Base-by-base conservation (phyloP, 2,113 vertebrate genomes). In the Cephalopterus ornatus region DNA sequence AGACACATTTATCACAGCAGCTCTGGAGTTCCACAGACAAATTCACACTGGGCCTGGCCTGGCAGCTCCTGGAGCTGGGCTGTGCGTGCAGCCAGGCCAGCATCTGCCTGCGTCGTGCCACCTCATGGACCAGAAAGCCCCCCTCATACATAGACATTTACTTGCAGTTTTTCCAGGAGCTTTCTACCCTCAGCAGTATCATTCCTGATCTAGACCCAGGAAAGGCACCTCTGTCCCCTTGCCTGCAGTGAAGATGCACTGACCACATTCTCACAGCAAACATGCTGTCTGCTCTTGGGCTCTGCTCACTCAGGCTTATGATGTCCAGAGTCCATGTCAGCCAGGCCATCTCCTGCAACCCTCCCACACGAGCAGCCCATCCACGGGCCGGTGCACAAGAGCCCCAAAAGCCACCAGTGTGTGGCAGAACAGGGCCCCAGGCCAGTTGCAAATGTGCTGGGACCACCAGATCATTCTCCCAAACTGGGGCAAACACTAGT, bases 201-300 rank as follows among this genome's bases (percentile, higher is more conserved):
- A 33, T 22, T 44, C 32, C 78, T 41, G 23, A 18, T 22, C 26
- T 19, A 11, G 41, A 44, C 33, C 33, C 7, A 2, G 5, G 24
- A 66, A 39, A 77, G 46, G 9, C 58, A 22, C 7, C 50, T 55
- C 80, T 66, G 0, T 39, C 11, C 9, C 53, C 56, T 42, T 42
- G 30, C 58, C 85, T 53, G 68, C 49, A 44, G 1, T 5, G 33
- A 37, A 18, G 58, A n/a, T 24, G 37, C 32, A 12, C 55, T 4
- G 32, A 33, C 21, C 1, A 0, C 3, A 2, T 1, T 30, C 10
- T 26, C 44, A 58, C 71, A 72, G 30, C 7, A n/a, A 20, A 41
- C 0, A 0, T 6, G 32, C 61, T 58, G 61, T 22, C 32, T 78
- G 59, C n/a, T 73, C 1, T 0, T 28, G 49, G 14, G 33, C 56